Evolutionary conservation across 2,797 vertebrate species (phyloP).

Genomic region (Argentina silus): DNA sequence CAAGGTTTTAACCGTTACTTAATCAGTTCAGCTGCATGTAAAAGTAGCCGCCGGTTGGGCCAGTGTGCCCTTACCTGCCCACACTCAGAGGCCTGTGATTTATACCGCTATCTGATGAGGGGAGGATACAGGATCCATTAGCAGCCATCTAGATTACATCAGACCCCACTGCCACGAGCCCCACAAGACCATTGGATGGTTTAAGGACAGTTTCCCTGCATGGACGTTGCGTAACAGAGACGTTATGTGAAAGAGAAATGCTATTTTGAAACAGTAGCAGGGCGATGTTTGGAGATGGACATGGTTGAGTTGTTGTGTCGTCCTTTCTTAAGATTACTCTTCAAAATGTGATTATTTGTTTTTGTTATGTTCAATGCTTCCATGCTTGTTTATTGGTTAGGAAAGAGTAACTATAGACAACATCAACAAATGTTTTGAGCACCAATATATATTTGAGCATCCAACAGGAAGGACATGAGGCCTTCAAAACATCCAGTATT

Average conservation of each 20-base stretch:
- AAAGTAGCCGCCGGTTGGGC: constrained; percentile 11
- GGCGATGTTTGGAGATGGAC: constrained; percentile 2
- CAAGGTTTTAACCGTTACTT: constrained; percentile 36
- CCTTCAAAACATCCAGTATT: constrained; percentile 19
- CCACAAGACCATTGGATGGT: constrained; percentile 55
- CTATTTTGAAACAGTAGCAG: neutral
- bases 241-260: neutral
- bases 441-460: neutral
- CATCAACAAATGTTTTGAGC: neutral
- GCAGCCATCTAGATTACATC: constrained; percentile 68
- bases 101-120: constrained; percentile 62
- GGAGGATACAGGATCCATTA: constrained; percentile 64
- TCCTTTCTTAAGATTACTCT: neutral
- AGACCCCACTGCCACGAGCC: constrained; percentile 56
- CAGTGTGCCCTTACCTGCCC: constrained; percentile 33
- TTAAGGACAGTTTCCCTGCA: constrained; percentile 61
- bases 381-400: neutral
- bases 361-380: neutral
- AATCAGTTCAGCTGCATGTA: constrained; percentile 39
- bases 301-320: neutral
- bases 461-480: neutral
- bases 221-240: constrained; percentile 60
- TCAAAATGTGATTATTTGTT: too few species aligned
- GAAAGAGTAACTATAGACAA: neutral
- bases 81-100: constrained; percentile 57